phyloP scores from a whole-genome alignment of 2,797 vertebrate genomes.

The Periparus ater region DNA sequence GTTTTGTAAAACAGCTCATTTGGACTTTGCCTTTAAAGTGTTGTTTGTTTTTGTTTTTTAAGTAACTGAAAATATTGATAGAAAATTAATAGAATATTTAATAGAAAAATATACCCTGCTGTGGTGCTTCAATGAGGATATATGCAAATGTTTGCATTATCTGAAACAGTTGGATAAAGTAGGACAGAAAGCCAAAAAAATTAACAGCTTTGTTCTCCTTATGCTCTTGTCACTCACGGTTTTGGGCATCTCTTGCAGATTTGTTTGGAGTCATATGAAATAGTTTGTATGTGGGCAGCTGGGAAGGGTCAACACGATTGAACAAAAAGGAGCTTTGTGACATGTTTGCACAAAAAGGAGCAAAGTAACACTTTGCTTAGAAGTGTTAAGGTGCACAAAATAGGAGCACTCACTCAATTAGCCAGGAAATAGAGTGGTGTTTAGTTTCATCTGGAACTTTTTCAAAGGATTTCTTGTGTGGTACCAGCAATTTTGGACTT shows the following conservation, averaged over 20 bases:
- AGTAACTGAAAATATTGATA: background rate
- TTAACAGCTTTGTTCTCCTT: background rate
- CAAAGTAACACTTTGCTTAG: background rate
- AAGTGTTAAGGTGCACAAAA: background rate
- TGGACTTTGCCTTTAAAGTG: background rate
- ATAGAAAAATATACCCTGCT: background rate
- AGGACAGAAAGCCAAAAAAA: background rate
- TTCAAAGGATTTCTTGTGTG: background rate
- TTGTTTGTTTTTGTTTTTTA: no score
- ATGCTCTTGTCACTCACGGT: background rate
- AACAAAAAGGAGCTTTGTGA: background rate
- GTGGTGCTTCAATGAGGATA: background rate
- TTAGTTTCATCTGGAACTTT: background rate
- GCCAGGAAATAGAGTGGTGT: background rate
- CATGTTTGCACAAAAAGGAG: background rate
- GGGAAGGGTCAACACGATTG: background rate
- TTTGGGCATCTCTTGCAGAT: fast-evolving
- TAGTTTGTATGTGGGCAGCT: background rate
- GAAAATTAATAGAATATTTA: background rate
- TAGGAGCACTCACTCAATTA: background rate
- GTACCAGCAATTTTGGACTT: background rate
- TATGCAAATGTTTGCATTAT: background rate
- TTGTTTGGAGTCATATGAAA: background rate
- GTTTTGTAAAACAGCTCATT: background rate
- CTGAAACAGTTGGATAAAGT: background rate